A percentile compares a stretch with the other conserved stretches of the same genome.
Evolutionary conservation across 2,113 vertebrate genomes (phyloP).

Genomic region (Hippocampus guttulatus): DNA sequence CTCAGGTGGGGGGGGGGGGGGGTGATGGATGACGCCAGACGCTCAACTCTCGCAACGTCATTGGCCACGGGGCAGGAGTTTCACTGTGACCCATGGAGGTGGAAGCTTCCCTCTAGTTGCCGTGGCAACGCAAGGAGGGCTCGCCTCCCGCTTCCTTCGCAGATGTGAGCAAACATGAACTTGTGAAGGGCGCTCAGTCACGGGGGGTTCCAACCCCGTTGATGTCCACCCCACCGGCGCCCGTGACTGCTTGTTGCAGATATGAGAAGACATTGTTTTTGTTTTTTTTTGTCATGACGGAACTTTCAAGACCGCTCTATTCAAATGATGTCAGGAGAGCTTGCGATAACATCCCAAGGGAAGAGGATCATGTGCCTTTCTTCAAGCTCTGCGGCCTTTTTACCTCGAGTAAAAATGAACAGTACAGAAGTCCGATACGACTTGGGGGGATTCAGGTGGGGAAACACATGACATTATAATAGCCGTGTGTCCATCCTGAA

Average conservation of each 20-base stretch:
- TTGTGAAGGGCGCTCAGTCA: conserved; percentile 40
- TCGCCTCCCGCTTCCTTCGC: conserved; percentile 32
- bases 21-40: conserved; percentile 13
- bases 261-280: background rate
- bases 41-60: conserved; percentile 24
- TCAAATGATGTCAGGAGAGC: conserved; percentile 6
- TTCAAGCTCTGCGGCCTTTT: conserved; percentile 40
- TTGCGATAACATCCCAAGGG: conserved; percentile 13
- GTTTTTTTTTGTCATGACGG: too few species aligned
- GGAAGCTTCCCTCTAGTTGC: conserved; percentile 59
- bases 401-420: conserved; percentile 45
- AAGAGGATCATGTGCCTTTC: conserved; percentile 28
- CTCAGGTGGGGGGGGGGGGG: conserved; percentile 25
- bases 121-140: conserved; percentile 59
- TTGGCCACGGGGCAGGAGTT: conserved; percentile 15
- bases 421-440: conserved; percentile 46
- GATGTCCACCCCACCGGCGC: background rate
- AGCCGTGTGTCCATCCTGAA: background rate
- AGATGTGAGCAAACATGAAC: conserved; percentile 53
- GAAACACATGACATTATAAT: background rate
- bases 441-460: conserved; percentile 9
- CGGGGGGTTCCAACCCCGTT: conserved; percentile 31
- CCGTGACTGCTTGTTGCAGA: conserved; percentile 9
- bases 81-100: conserved; percentile 21
- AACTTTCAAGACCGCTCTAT: background rate